Conservation (phyloP, 1,140 invertebrate species). For the Rhopalosiphum padi region DNA sequence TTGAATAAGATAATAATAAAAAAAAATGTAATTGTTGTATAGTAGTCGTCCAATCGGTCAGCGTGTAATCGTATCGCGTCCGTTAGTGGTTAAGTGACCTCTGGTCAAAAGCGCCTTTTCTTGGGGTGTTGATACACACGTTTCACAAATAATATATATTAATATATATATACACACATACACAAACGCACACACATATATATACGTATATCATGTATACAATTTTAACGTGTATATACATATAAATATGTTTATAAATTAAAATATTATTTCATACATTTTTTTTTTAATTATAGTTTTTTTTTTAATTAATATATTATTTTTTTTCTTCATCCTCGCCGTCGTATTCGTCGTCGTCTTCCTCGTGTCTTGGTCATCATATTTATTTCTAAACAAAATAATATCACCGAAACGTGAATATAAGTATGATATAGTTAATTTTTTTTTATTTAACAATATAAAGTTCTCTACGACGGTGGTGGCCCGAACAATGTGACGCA, state of each 20-base stretch:
- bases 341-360: background rate
- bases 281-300: slow-evolving; percentile 33
- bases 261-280: slow-evolving; percentile 26
- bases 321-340: slow-evolving; percentile 7
- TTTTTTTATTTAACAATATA: background rate
- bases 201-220: slow-evolving; percentile 14
- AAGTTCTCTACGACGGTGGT: background rate
- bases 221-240: slow-evolving; percentile 14
- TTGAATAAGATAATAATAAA: background rate
- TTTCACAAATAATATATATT: slow-evolving; percentile 3
- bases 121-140: background rate
- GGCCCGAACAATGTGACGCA: background rate
- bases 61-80: background rate
- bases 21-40: background rate
- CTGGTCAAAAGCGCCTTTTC: background rate
- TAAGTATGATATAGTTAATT: background rate
- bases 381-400: background rate
- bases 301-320: background rate
- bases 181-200: background rate
- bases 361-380: background rate
- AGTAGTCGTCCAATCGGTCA: background rate
- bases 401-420: background rate
- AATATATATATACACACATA: background rate
- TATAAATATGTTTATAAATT: slow-evolving; percentile 18
- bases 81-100: background rate